phyloP scores from a whole-genome alignment of 2,888 invertebrate genomes.

The Drosophila silvestris region DNA sequence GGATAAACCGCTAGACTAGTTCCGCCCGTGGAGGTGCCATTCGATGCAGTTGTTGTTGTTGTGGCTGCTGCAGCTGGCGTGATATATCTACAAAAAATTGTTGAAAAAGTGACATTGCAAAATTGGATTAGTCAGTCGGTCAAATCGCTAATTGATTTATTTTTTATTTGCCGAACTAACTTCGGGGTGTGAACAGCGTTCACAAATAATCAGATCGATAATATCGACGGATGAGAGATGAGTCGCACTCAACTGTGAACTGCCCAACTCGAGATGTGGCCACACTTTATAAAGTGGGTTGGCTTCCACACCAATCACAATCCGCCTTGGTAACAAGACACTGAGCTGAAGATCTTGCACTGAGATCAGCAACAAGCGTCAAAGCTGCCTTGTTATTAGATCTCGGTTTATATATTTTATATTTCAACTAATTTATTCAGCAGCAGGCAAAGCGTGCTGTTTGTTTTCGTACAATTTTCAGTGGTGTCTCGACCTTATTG shows the following conservation, averaged over 20 bases:
- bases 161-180: constrained; percentile 65
- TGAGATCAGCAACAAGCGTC: background rate
- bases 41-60: constrained; percentile 53
- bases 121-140: constrained; percentile 52
- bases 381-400: constrained; percentile 11
- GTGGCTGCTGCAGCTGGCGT: constrained; percentile 83
- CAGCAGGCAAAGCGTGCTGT: constrained; percentile 38
- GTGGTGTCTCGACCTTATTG: constrained; percentile 56
- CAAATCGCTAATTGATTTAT: constrained; percentile 67
- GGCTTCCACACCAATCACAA: constrained; percentile 3
- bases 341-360: constrained; percentile 20
- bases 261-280: constrained; percentile 32
- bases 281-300: constrained; percentile 19
- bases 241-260: constrained; percentile 73
- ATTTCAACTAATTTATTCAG: constrained; percentile 41
- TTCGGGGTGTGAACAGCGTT: constrained; percentile 61
- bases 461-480: constrained; percentile 53
- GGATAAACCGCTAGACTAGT: constrained; percentile 82
- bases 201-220: constrained; percentile 45
- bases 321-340: constrained; percentile 49
- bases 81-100: constrained; percentile 79
- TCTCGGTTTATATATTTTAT: constrained; percentile 18
- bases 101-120: constrained; percentile 21
- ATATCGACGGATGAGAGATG: constrained; percentile 37
- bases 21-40: constrained; percentile 50